Evolutionary conservation across 2,113 vertebrate genomes (phyloP), one percentile per base, ranked within the genome.

Genomic region (Carassius carassius): DNA sequence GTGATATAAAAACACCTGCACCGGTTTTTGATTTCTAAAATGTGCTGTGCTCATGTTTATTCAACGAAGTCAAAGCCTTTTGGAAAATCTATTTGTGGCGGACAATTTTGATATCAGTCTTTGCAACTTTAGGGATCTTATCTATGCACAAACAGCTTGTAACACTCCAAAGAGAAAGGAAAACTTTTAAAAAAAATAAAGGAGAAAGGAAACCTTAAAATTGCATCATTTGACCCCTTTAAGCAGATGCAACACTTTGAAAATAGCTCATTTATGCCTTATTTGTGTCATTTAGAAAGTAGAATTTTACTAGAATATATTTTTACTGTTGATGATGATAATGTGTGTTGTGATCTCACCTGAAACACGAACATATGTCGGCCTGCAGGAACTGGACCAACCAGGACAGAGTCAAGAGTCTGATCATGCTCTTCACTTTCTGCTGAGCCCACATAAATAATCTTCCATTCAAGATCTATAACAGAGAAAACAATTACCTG

Each of bases 361-460:
- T 98, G 97, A 91, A 98, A 98, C 37, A 98, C 91, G 90, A 98
- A 98, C 97, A 97, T 97, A 58, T 97, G 97, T 83, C 96, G 95
- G 23, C 97, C 97, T 51, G 97, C 97, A 47, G 96, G 97, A 3
- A 98, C 96, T 0, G 97, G 97, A 5, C 97, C 97, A 0, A 98
- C 97, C 74, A 98, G 90, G 17, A 98, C 97, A 0, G 97, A 98
- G 90, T 98, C 97, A 23, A 98, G 91, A 81, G 96, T 92, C 88
- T 98, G 97, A 87, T 98, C 97, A 58, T 96, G 96, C 90, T 97
- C 96, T 89, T 98, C 97, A 63, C 97, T 98, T 87, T 98, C 97
- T 8, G 97, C 97, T 54, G 97, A 98, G 51, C 97, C 97, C 19
- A 98, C 96, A 1, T 98, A 98, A 82, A 98, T 97, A 86, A 98